Conservation (phyloP, 1,140 invertebrate species). For the Phthorimaea operculella region DNA sequence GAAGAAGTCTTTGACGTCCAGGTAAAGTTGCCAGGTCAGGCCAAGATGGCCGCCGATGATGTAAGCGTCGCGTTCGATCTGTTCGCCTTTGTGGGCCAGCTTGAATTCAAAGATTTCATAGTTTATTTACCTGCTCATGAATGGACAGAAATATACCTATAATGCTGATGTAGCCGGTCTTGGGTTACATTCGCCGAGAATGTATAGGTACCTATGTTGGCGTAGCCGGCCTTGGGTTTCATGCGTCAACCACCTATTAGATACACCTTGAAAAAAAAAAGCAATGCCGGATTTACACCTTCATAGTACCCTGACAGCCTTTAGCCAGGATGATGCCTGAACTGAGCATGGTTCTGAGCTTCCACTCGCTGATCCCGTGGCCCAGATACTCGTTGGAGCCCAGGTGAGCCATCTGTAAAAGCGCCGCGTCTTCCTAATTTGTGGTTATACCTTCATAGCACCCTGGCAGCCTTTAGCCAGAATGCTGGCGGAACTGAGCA, state of each 20-base stretch:
- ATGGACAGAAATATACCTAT: too few species aligned
- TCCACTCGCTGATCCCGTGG: constrained; percentile 81
- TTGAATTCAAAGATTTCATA: constrained; percentile 59
- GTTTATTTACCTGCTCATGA: too few species aligned
- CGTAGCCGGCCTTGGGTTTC: too few species aligned
- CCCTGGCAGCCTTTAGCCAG: constrained; percentile 68
- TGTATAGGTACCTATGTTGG: too few species aligned
- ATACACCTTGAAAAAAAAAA: too few species aligned
- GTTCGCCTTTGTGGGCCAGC: constrained; percentile 75
- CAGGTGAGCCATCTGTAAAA: too few species aligned
- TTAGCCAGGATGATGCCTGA: constrained; percentile 81
- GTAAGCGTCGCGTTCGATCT: constrained; percentile 76
- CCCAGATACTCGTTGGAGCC: constrained; percentile 64
- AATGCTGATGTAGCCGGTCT: too few species aligned
- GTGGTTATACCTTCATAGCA: background rate
- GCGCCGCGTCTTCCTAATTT: too few species aligned
- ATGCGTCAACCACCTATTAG: too few species aligned
- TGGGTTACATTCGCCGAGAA: too few species aligned
- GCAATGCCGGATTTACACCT: too few species aligned
- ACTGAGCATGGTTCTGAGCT: constrained; percentile 78
- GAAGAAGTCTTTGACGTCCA: constrained; percentile 67
- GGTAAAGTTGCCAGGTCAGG: constrained; percentile 79
- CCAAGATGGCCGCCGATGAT: constrained; percentile 86
- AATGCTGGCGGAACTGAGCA: constrained; percentile 80
- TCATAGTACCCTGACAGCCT: background rate